A percentile compares a stretch with the other conserved stretches of the same genome.
Conservation (phyloP, 2,113 vertebrate genomes). For the Papio anubis region DNA sequence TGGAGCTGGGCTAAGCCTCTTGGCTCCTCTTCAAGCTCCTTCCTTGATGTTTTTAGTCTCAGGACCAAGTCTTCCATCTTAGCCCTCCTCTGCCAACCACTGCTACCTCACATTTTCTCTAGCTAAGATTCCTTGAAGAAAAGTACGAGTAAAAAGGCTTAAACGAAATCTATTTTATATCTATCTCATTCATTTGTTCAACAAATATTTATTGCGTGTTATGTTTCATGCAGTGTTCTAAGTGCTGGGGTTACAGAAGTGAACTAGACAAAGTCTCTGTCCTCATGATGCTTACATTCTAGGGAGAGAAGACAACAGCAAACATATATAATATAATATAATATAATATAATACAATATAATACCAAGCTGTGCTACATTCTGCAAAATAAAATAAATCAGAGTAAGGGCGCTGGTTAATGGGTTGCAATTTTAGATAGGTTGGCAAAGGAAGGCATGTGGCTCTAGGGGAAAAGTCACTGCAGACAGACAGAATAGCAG, state of each 20-base stretch:
- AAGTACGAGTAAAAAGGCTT: not conserved
- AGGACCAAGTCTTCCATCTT: not conserved
- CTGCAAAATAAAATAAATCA: constrained; percentile 29
- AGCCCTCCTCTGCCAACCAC: not conserved
- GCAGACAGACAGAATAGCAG: not conserved
- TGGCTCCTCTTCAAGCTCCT: not conserved
- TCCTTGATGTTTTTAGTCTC: not conserved
- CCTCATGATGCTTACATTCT: not conserved
- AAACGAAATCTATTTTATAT: constrained; percentile 22
- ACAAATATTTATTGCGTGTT: not conserved
- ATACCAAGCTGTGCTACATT: not conserved
- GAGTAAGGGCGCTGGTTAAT: not conserved
- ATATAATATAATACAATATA: not conserved
- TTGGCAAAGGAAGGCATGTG: not conserved
- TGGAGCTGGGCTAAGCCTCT: not conserved
- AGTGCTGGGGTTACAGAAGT: not conserved
- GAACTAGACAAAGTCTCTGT: not conserved
- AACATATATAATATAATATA: not conserved
- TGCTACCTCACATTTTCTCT: not conserved
- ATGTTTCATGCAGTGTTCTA: not conserved
- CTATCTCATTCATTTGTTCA: constrained; percentile 9
- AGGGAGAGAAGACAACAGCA: not conserved
- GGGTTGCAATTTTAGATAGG: not conserved
- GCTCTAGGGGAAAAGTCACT: not conserved
- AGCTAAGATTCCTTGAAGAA: constrained; percentile 16